Base-by-base conservation (phyloP, 2,888 invertebrate species). In the Limnephilus marmoratus region DNA sequence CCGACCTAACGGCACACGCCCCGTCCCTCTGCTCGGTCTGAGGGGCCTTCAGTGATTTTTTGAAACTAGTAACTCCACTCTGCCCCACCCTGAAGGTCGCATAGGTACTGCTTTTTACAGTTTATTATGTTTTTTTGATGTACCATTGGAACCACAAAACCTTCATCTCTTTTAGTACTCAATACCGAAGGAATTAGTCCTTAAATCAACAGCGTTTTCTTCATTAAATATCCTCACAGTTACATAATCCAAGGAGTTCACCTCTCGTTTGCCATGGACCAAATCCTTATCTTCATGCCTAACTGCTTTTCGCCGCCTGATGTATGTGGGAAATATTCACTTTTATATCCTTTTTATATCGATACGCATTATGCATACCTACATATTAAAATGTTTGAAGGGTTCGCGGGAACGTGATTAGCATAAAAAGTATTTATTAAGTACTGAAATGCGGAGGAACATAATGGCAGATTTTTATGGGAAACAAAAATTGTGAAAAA, bases 321-420 rank as follows among this genome's bases (percentile, higher is more conserved):
- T 87, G 91, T 80, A 87, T 87, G 91, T 81, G 81, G n/a, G 37
- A 81, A 86, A 87, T 91, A 87, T 86, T 91, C 29, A 91, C 81
- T 86, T 81, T 68, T 81, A 91, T 81, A 81, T 87, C 68, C 68
- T 86, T 91, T 91, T 91, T 91, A 91, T 91, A 91, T 85, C 41
- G 68, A 85, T 34, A 90, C 85, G 91, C 81, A 37, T 31, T 37
- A 91, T 81, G 81, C 53, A 81, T 37, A 68, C 18, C 53, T 7
- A 90, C 31, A n/a, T 85, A 85, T 83, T 83, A 83, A 31, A 82
- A 15, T 81, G 12, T 82, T 34, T 18, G 24, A 83, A 83, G 37
- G 83, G 83, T 83, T 83, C 83, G 9, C 31, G 31, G 13, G 83
- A 83, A 83, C 31, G 37, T 9, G 82, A 82, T 31, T 83, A 83